Base-by-base conservation (phyloP, 92 coral and sea anemone species). In the Desmophyllum pertusum region DNA sequence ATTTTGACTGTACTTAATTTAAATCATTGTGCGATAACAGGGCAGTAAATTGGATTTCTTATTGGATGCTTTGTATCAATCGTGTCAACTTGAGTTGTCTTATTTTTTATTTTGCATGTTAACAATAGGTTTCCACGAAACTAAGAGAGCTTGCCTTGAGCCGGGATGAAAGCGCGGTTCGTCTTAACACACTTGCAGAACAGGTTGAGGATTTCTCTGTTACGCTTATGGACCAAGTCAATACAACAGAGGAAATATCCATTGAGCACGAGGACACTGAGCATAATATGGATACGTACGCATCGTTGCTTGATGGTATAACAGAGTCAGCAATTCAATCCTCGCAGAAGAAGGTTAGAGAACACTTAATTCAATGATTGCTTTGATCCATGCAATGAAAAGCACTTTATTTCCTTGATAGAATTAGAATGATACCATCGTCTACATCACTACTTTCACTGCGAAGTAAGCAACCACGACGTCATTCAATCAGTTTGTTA, bases 191-290 rank as follows among this genome's bases (percentile, higher is more conserved):
- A 5, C 51, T 80, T n/a, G 84, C 84, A 45, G 74, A 80, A 23
- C 64, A 80, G 53, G 84, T 80, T 40, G 84, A 80, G 63, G 75
- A 80, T 10, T 80, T 80, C 19, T 80, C 84, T 19, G 84, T 80
- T 45, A 80, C 84, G 23, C 51, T 80, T 23, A 80, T 80, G 36
- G 74, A 80, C 23, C 84, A 80, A 80, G 55, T 80, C 64, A 67
- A 80, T 23, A 80, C 45, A 21, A 68, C 48, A n/a, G 84, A 80
- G 29, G 84, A 80, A 48, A 66, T 69, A 43, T 33, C 48, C 10
- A 68, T 68, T 36, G 65, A 68, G 8, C 65, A 80, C 25, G 84
- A 80, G 21, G n/a, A n/a, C n/a, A n/a, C n/a, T n/a, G n/a, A 25
- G 29, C 31, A 27, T 10, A 52, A 74, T 50, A 74, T 74, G 62